Evolutionary conservation across 2,888 invertebrate genomes (phyloP).

Genomic region (Eustalomyia histrio): DNA sequence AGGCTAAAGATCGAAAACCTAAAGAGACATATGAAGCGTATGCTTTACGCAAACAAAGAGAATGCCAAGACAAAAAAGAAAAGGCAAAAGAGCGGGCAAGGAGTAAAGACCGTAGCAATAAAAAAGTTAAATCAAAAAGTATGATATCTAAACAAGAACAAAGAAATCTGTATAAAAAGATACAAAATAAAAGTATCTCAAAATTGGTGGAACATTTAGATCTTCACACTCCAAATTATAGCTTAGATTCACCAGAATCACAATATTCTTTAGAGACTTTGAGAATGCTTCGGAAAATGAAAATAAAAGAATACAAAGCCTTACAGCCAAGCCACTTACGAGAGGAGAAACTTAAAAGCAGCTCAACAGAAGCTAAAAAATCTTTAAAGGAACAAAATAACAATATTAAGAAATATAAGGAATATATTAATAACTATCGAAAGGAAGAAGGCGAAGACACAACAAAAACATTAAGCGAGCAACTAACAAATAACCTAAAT

Average conservation of each 20-base stretch:
- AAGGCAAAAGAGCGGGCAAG: background rate
- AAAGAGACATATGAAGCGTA: background rate
- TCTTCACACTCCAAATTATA: constrained; percentile 1
- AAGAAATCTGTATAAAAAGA: background rate
- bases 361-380: constrained; percentile 5
- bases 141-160: background rate
- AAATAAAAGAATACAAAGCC: constrained; percentile 60
- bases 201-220: constrained; percentile 24
- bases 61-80: constrained; percentile 12
- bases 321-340: background rate
- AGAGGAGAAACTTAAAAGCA: constrained; percentile 23
- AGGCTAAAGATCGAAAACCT: background rate
- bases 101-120: background rate
- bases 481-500: too few relatives aligned
- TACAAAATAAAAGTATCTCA: background rate
- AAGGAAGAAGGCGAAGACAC: background rate
- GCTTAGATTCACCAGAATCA: background rate
- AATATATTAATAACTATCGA: constrained; percentile 33
- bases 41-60: constrained; percentile 8
- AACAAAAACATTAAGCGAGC: background rate
- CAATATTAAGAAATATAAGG: constrained; percentile 18
- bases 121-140: background rate
- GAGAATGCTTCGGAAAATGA: constrained; percentile 62
- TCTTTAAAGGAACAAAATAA: constrained; percentile 12
- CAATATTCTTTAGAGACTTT: constrained; percentile 60